These are phyloP conservation scores for Sturnus vulgaris DNA, from an alignment of 2,113 vertebrate species.

Conservation along the genomic window DNA sequence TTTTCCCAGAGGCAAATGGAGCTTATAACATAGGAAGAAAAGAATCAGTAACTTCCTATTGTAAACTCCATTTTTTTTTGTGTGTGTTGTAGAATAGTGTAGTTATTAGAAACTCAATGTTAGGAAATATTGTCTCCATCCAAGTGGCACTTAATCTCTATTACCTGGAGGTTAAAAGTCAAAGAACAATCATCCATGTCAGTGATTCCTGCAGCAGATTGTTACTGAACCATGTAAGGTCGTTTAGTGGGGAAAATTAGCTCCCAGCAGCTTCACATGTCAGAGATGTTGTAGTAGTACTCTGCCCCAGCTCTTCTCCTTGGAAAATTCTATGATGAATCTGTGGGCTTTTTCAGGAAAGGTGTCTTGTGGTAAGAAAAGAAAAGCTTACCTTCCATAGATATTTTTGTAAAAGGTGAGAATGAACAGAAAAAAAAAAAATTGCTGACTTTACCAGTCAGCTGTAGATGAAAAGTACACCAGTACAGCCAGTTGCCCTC, in stretches of 20 bases:
- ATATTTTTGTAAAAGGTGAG: neutral
- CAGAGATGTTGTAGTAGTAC: neutral
- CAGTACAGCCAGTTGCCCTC: neutral
- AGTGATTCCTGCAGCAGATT: conserved; percentile 43
- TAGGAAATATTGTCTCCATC: conserved; percentile 47
- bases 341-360: neutral
- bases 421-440: neutral
- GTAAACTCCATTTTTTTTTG: neutral
- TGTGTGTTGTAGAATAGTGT: neutral
- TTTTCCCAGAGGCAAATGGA: neutral
- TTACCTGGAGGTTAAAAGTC: conserved; percentile 64
- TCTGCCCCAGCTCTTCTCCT: neutral
- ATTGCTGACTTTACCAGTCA: neutral
- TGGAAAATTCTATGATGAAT: neutral
- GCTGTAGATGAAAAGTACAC: neutral
- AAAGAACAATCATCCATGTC: conserved; percentile 54
- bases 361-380: neutral
- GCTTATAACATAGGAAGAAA: neutral
- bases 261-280: conserved; percentile 19
- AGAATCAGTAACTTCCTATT: neutral
- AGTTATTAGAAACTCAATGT: conserved; percentile 33
- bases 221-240: conserved; percentile 42
- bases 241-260: conserved; percentile 27
- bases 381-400: neutral
- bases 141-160: conserved; percentile 60